Conservation (phyloP, 2,888 invertebrate species). For the Eilema sororculum region DNA sequence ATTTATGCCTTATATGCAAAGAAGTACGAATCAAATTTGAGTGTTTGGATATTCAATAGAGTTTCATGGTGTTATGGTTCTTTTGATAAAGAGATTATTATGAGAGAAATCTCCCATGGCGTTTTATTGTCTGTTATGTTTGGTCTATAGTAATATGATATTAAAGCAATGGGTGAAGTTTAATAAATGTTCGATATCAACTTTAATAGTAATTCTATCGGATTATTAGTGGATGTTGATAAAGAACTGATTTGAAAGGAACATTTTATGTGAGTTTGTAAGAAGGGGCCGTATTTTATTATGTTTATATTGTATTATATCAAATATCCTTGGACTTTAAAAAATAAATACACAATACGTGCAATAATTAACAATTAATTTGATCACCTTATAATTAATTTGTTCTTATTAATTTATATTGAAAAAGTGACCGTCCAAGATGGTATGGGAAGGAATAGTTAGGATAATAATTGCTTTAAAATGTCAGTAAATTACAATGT, state of each 20-base stretch:
- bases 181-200: constrained; percentile 70
- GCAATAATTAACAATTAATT: too few species aligned
- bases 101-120: constrained; percentile 72
- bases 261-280: not conserved
- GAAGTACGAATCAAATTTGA: constrained; percentile 18
- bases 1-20: constrained; percentile 7
- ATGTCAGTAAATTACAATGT: too few species aligned
- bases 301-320: not conserved
- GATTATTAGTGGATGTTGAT: constrained; percentile 39
- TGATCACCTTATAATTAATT: too few species aligned
- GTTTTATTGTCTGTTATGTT: constrained; percentile 73
- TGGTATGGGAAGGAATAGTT: too few species aligned
- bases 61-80: constrained; percentile 62
- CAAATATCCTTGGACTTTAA: too few species aligned
- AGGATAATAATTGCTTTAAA: too few species aligned
- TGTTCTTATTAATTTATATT: too few species aligned
- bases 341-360: too few species aligned
- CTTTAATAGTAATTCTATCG: constrained; percentile 49
- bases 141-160: constrained; percentile 64
- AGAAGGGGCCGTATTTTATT: not conserved
- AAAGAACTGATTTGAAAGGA: constrained; percentile 25
- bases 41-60: constrained; percentile 40
- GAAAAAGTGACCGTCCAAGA: too few species aligned
- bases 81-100: constrained; percentile 77
- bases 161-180: constrained; percentile 64